Conservation (phyloP, 2,113 vertebrate species). For the Rhinoptilus africanus region DNA sequence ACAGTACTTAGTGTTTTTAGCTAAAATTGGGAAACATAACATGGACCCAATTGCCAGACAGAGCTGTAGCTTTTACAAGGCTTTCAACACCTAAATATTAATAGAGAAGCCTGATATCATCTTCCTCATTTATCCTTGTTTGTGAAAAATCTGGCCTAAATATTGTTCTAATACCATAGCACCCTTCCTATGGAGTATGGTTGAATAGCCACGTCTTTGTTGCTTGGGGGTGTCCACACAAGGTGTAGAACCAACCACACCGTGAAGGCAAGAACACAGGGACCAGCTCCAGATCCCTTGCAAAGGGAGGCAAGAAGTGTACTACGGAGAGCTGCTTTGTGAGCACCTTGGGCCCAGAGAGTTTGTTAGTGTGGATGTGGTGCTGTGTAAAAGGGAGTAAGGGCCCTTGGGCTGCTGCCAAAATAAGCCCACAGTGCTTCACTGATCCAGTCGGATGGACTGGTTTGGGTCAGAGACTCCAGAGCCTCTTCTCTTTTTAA, state of each 20-base stretch:
- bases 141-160: background rate
- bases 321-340: background rate
- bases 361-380: background rate
- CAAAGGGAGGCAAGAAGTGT: background rate
- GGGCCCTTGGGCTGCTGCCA: background rate
- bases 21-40: background rate
- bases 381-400: background rate
- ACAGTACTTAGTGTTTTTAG: background rate
- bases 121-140: background rate
- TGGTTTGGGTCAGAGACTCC: background rate
- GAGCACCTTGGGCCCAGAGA: background rate
- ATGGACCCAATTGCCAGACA: background rate
- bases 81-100: background rate
- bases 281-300: background rate
- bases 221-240: background rate
- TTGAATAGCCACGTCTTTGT: background rate
- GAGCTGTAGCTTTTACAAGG: background rate
- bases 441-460: fast-evolving
- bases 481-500: background rate
- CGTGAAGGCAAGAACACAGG: background rate
- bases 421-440: background rate
- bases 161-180: background rate
- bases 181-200: background rate
- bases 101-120: background rate
- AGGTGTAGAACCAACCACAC: background rate